Evolutionary conservation across 2,888 invertebrate genomes (phyloP).

Genomic region (Synanthedon vespiformis): DNA sequence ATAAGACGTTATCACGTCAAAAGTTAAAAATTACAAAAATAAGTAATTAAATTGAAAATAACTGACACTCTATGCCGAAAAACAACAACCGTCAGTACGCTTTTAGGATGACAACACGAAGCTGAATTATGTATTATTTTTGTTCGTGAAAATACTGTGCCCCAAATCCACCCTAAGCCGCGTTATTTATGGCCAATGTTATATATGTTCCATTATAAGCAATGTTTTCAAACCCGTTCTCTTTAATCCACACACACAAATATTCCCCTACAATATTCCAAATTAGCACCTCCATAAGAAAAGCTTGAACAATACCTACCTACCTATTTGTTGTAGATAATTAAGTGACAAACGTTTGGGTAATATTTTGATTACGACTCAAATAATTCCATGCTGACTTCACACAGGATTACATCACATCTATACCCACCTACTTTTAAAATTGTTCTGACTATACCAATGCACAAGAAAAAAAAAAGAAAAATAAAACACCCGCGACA

Average conservation of each 20-base stretch:
- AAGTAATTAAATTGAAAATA: conserved; percentile 1
- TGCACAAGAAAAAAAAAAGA: too few species aligned
- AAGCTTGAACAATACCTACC: too few species aligned
- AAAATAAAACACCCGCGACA: too few species aligned
- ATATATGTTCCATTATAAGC: conserved; percentile 24
- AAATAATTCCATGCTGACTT: too few species aligned
- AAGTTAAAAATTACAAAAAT: too few species aligned
- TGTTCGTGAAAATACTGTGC: conserved; percentile 47
- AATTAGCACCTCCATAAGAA: conserved; percentile 9
- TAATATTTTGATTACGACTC: too few species aligned
- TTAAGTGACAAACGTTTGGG: too few species aligned
- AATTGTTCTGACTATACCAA: too few species aligned
- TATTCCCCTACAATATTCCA: conserved; percentile 45
- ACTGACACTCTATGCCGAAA: conserved; percentile 47
- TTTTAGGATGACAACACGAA: conserved; percentile 65
- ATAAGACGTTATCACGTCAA: too few species aligned
- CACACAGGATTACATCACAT: too few species aligned
- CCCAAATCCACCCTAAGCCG: conserved; percentile 59
- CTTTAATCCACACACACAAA: conserved; percentile 45
- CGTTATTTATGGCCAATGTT: conserved; percentile 52
- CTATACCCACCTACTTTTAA: too few species aligned
- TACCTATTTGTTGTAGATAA: too few species aligned
- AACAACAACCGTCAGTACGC: conserved; percentile 49
- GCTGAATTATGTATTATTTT: conserved; percentile 58
- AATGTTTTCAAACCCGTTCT: conserved; percentile 38